Conservation (phyloP, 2,888 invertebrate genomes). For the Orthonychiurus folsomi region DNA sequence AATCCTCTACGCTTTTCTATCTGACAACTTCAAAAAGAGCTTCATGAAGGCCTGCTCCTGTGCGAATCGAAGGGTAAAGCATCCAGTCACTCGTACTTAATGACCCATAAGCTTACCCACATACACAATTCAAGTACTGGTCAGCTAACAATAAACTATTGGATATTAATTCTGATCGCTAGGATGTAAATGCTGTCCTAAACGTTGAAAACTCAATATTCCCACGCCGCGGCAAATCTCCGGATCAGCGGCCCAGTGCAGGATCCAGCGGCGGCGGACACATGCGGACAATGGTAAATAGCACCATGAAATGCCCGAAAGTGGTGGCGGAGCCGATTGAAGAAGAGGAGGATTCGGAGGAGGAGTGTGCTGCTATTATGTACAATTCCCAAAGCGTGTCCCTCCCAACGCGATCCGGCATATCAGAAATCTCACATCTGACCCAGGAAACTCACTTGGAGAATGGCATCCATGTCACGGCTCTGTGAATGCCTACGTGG, state of each 20-base stretch:
- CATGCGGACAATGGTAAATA: conserved; percentile 21
- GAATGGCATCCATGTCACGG: conserved; percentile 38
- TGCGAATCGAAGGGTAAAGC: conserved; percentile 60
- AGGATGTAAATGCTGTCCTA: conserved; percentile 59
- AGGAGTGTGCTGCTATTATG: conserved; percentile 33
- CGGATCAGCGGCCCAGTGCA: no score
- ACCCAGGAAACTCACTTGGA: conserved; percentile 35
- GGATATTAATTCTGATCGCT: not conserved
- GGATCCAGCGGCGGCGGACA: conserved; percentile 24
- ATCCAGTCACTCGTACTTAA: no score
- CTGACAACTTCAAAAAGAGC: conserved; percentile 90
- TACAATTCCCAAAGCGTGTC: conserved; percentile 14
- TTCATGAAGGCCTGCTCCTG: conserved; percentile 87
- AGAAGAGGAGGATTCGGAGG: conserved; percentile 24
- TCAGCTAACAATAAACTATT: not conserved
- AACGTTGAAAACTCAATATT: conserved; percentile 82
- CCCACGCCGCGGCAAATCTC: conserved; percentile 46
- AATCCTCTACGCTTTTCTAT: conserved; percentile 80
- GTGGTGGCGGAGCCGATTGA: conserved; percentile 14
- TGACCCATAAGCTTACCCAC: not conserved
- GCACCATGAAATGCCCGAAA: conserved; percentile 4
- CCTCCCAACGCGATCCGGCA: conserved; percentile 18
- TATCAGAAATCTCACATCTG: conserved; percentile 20
- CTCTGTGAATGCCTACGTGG: no score
- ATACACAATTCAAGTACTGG: not conserved